A percentile compares a stretch with the other conserved stretches of the same genome.
Conservation (phyloP, 2,113 vertebrate species). For the Mus spicilegus region DNA sequence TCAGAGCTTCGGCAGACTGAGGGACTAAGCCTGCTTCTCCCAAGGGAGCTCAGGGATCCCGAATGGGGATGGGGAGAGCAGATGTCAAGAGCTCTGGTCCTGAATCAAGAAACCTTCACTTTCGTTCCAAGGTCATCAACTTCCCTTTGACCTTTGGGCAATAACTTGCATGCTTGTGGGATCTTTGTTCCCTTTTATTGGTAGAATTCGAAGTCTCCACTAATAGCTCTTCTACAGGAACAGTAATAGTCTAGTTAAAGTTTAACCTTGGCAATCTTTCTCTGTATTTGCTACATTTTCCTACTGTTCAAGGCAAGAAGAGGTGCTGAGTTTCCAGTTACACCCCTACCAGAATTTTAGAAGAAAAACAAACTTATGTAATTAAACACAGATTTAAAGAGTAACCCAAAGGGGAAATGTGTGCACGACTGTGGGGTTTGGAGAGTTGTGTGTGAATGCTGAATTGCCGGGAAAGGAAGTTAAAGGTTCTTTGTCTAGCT, state of each 20-base stretch:
- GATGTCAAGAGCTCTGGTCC: not conserved
- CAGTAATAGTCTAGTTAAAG: not conserved
- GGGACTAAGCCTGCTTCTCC: not conserved
- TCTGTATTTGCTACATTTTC: not conserved
- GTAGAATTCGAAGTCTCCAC: not conserved
- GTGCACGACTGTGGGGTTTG: not conserved
- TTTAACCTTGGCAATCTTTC: not conserved
- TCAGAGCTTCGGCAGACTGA: not conserved
- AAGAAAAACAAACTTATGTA: not conserved
- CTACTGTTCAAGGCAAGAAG: conserved; percentile 5
- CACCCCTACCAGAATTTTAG: not conserved
- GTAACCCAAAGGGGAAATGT: not conserved
- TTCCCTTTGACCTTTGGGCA: not conserved
- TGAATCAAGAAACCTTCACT: not conserved
- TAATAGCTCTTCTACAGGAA: not conserved
- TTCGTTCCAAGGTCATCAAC: not conserved
- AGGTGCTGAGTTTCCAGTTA: not conserved
- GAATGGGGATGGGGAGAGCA: too few relatives aligned
- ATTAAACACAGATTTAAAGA: not conserved
- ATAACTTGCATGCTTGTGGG: not conserved
- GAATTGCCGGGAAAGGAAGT: not conserved
- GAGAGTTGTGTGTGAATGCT: not conserved
- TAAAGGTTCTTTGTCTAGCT: not conserved
- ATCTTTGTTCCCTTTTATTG: not conserved
- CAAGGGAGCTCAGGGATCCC: not conserved